phyloP scores from a whole-genome alignment of 2,797 vertebrate species.

The Pitangus sulphuratus region DNA sequence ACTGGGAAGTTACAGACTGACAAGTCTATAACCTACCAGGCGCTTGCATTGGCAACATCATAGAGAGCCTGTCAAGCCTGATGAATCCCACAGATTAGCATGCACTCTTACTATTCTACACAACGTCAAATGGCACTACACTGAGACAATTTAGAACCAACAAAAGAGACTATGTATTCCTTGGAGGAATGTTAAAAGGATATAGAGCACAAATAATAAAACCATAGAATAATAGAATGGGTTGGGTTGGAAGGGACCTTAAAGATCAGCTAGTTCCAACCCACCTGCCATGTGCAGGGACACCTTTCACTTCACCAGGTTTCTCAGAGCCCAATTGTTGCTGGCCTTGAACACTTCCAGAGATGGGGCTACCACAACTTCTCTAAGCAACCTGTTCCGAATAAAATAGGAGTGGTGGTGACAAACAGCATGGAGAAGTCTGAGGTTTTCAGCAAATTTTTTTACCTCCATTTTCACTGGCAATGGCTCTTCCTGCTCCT shows the following conservation, averaged over 20 bases:
- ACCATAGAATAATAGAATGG: background rate
- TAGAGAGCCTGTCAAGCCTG: accelerated
- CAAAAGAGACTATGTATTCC: background rate
- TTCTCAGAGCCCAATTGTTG: background rate
- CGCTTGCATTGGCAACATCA: background rate
- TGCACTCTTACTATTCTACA: accelerated
- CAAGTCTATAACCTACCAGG: background rate
- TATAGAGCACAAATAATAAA: background rate
- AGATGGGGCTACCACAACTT: background rate
- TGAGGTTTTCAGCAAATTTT: background rate
- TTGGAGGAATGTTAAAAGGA: background rate
- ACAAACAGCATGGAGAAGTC: background rate
- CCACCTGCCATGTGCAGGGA: accelerated
- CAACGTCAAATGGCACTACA: accelerated
- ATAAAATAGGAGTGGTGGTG: background rate
- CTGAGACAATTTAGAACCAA: background rate
- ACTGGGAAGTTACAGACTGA: background rate
- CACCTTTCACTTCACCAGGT: background rate
- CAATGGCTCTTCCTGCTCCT: background rate
- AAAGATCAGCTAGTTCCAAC: background rate
- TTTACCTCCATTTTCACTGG: background rate
- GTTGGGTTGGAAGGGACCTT: background rate
- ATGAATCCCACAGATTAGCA: background rate
- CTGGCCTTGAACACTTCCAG: background rate
- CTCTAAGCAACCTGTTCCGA: background rate